These are phyloP conservation scores for Luperina testacea DNA, from an alignment of 2,888 invertebrate genomes.

Conservation along the genomic window DNA sequence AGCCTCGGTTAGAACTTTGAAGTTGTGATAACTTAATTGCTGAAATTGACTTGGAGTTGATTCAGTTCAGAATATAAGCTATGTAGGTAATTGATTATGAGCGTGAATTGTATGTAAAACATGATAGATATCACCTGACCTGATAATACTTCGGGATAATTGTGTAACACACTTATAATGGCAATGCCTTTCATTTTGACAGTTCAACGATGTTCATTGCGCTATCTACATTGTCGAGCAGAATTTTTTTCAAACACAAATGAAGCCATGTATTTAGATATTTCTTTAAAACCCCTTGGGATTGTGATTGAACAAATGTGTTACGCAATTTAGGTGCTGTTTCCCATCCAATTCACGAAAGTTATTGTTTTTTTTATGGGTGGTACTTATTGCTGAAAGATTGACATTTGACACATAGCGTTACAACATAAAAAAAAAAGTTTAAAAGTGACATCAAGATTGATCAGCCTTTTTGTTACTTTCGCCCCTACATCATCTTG, in stretches of 20 bases:
- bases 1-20: conserved; percentile 1
- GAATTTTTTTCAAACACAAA: background rate
- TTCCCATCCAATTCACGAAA: background rate
- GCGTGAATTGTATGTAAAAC: conserved; percentile 13
- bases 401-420: background rate
- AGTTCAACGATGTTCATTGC: background rate
- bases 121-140: conserved; percentile 5
- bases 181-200: background rate
- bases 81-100: conserved; percentile 18
- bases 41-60: conserved; percentile 17
- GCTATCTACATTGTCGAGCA: background rate
- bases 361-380: background rate
- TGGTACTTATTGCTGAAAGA: background rate
- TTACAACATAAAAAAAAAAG: background rate
- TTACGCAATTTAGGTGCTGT: background rate
- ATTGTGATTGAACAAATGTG: too few relatives aligned
- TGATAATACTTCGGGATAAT: background rate
- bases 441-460: background rate
- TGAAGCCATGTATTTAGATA: background rate
- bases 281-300: background rate
- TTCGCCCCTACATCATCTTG: background rate
- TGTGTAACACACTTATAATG: background rate
- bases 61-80: conserved; percentile 15
- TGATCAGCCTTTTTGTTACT: too few relatives aligned
- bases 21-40: conserved; percentile 18